A percentile compares a stretch with the other conserved stretches of the same genome.
Evolutionary conservation across 2,888 invertebrate species (phyloP).

Genomic region (Selenia dentaria): DNA sequence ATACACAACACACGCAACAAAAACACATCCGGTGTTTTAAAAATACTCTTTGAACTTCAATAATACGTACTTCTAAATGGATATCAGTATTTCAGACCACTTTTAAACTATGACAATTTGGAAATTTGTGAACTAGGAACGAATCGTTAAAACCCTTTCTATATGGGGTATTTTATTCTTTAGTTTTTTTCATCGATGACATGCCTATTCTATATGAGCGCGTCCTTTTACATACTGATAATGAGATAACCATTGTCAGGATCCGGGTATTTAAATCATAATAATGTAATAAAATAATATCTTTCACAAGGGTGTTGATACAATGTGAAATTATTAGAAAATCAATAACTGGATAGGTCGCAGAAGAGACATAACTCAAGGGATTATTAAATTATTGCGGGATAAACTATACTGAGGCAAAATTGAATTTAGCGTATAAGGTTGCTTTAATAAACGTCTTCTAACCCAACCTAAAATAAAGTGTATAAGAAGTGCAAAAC

Average conservation of each 20-base stretch:
- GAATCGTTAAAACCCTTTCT: no score
- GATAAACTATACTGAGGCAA: slow-evolving; percentile 20
- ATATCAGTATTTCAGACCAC: slow-evolving; percentile 3
- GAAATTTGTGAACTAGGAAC: no score
- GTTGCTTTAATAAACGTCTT: slow-evolving; percentile 4
- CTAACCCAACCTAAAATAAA: background rate
- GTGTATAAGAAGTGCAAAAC: background rate
- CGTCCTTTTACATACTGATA: slow-evolving; percentile 26
- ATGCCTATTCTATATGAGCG: slow-evolving; percentile 16
- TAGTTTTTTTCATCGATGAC: slow-evolving; percentile 17
- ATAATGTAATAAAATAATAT: slow-evolving; percentile 18
- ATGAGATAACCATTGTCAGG: slow-evolving; percentile 29
- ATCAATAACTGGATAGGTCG: slow-evolving; percentile 14
- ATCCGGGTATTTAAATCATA: slow-evolving; percentile 27
- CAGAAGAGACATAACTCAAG: slow-evolving; percentile 14
- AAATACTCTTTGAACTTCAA: slow-evolving; percentile 13
- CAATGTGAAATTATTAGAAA: slow-evolving; percentile 6
- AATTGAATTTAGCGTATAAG: slow-evolving; percentile 16
- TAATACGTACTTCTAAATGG: slow-evolving; percentile 7
- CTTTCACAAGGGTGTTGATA: slow-evolving; percentile 5
- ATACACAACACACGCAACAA: slow-evolving; percentile 37
- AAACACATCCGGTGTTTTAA: slow-evolving; percentile 48
- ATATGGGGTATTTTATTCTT: slow-evolving; percentile 6
- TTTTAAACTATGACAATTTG: no score
- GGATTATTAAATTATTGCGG: slow-evolving; percentile 22